Evolutionary conservation across 2,888 invertebrate species (phyloP), one percentile per base, ranked within the genome.

Genomic region (Sinohyriopsis cumingii): DNA sequence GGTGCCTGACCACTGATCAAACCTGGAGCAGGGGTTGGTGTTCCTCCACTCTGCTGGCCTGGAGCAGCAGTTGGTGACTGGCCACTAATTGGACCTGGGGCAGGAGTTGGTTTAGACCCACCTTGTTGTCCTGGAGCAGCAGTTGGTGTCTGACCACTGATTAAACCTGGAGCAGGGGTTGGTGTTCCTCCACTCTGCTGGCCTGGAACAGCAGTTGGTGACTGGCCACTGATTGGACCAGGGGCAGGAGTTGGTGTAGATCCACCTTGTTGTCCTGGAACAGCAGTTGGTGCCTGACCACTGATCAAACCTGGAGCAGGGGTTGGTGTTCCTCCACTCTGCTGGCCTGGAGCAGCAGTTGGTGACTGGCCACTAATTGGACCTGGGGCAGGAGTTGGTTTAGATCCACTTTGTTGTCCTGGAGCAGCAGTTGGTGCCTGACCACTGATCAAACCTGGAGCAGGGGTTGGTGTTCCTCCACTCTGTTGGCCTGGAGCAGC

Each of bases 351-450:
- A 55, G 64, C 54, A 53, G 76, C 73, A 18, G 76, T 74, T 68
- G 76, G 76, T 54, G 73, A 55, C 25, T 67, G 56, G 2, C 69
- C 67, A 25, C 71, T 57, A 19, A 62, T 60, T 20, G 59, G 20
- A 22, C 71, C 66, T 59, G 73, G 78, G 59, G 63, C 59, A 45
- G 74, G 72, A 55, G 75, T 73, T 64, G 75, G 76, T 55, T 71
- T 63, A 20, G 67, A 55, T 60, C 72, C 72, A 9, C 70, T 53
- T 9, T 63, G 22, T n/a, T 68, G 25, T 15, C 68, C 57, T 69
- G 74, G 72, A 55, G 70, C 65, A 59, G 64, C 75, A 25, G 75
- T 71, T 68, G 74, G 71, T 59, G 77, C 60, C 18, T 63, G 59
- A 25, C 25, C 61, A 61, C 45, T 53, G 9, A 28, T 60, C n/a